phyloP scores from a whole-genome alignment of 1,140 invertebrate species.

The Galleria mellonella region DNA sequence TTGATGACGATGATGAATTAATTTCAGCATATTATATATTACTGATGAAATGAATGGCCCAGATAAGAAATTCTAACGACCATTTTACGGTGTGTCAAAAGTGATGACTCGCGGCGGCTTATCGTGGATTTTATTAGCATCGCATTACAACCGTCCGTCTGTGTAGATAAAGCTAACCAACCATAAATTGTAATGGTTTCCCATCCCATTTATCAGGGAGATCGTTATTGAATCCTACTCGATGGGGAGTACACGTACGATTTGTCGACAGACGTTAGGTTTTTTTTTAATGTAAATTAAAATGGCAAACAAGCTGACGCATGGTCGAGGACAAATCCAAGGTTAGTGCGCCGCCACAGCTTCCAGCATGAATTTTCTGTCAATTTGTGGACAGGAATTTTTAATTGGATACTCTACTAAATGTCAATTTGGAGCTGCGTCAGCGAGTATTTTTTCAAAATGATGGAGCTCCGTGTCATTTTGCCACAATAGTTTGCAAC shows the following conservation, averaged over 20 bases:
- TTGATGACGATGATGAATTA: no score
- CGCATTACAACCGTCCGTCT: constrained; percentile 6
- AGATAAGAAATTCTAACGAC: no score
- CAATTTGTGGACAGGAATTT: neutral
- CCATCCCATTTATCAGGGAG: constrained; percentile 23
- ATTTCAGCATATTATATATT: no score
- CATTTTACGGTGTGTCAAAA: constrained; percentile 4
- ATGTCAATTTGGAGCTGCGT: no score
- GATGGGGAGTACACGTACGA: constrained; percentile 2
- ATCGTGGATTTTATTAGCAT: constrained; percentile 21
- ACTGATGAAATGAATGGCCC: no score
- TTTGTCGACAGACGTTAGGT: no score
- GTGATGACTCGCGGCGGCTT: constrained; percentile 3
- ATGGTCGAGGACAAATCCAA: neutral
- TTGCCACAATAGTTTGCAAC: no score
- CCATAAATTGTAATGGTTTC: constrained; percentile 27
- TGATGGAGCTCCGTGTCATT: no score
- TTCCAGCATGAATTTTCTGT: neutral
- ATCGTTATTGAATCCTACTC: constrained; percentile 23
- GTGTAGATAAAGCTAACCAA: constrained; percentile 23
- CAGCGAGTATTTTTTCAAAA: no score
- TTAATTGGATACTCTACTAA: no score
- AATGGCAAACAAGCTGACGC: no score
- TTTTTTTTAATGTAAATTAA: neutral
- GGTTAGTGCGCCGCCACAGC: neutral